Percentiles rank a stretch among this genome's conserved stretches.
These are phyloP conservation scores for Phymatocera aterrima DNA, from an alignment of 2,888 invertebrate genomes.

Conservation along the genomic window DNA sequence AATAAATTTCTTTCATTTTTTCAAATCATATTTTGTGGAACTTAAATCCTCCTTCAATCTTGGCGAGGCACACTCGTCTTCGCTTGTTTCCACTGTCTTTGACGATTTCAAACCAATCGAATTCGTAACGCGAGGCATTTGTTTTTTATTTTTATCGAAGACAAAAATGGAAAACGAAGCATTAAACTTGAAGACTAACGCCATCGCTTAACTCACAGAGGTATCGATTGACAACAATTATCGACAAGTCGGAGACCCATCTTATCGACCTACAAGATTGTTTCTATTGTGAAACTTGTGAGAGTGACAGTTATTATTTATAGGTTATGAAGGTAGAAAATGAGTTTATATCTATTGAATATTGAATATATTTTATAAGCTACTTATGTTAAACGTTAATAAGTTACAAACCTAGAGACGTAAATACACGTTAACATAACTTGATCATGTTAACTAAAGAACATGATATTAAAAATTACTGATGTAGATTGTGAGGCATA, in stretches of 20 bases:
- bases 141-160: too few relatives aligned
- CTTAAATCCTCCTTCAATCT: too few relatives aligned
- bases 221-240: neutral
- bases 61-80: too few relatives aligned
- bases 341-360: constrained; percentile 7
- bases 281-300: neutral
- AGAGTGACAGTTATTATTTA: neutral
- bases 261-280: neutral
- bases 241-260: neutral
- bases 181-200: neutral
- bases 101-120: neutral
- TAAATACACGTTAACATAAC: neutral
- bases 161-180: too few relatives aligned
- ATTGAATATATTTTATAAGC: neutral
- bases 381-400: neutral
- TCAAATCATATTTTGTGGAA: too few relatives aligned
- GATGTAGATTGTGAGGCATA: neutral
- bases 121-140: too few relatives aligned
- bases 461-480: neutral
- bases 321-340: neutral
- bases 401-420: neutral
- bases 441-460: too few relatives aligned
- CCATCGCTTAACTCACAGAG: neutral
- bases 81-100: too few relatives aligned
- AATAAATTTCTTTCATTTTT: neutral